Percentiles rank a stretch among this genome's conserved stretches.
Conservation (phyloP, 2,797 vertebrate species). For the Pelodytes ibericus region DNA sequence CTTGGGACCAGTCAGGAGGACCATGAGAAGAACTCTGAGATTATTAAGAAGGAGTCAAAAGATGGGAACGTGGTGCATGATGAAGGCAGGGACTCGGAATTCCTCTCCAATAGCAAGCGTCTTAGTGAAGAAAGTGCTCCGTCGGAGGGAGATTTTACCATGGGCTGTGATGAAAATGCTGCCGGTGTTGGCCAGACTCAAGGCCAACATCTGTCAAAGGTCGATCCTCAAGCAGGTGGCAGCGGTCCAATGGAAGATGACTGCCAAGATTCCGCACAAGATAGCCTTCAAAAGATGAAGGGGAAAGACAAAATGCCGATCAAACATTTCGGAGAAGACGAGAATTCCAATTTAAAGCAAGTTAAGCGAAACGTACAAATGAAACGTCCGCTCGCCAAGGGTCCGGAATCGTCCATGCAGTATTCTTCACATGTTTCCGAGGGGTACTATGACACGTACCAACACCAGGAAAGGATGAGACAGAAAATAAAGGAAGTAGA, state of each 20-base stretch:
- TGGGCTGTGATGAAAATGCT: conserved; percentile 74
- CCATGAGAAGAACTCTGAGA: conserved; percentile 67
- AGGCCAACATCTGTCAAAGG: conserved; percentile 62
- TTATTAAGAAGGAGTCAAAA: conserved; percentile 73
- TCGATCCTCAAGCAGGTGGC: conserved; percentile 65
- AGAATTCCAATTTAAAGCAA: conserved; percentile 73
- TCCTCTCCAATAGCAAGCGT: conserved; percentile 77
- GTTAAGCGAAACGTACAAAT: conserved; percentile 80
- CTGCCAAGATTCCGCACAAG: conserved; percentile 73
- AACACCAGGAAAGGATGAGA: conserved; percentile 95
- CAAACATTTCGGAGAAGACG: conserved; percentile 80
- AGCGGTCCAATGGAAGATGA: conserved; percentile 79
- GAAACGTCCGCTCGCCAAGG: conserved; percentile 86
- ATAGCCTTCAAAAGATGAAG: conserved; percentile 84
- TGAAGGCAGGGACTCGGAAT: conserved; percentile 74
- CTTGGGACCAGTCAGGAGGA: conserved; percentile 70
- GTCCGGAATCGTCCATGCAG: conserved; percentile 78
- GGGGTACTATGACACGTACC: conserved; percentile 83
- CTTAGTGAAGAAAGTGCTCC: conserved; percentile 74
- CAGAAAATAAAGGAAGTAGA: conserved; percentile 98
- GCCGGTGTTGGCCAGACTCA: conserved; percentile 63
- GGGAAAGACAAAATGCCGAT: conserved; percentile 78
- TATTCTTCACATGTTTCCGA: conserved; percentile 77
- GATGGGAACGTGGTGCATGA: conserved; percentile 69
- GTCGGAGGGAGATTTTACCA: conserved; percentile 76